Evolutionary conservation across 1,140 invertebrate species (phyloP).

Genomic region (Brachionus paranguensis): DNA sequence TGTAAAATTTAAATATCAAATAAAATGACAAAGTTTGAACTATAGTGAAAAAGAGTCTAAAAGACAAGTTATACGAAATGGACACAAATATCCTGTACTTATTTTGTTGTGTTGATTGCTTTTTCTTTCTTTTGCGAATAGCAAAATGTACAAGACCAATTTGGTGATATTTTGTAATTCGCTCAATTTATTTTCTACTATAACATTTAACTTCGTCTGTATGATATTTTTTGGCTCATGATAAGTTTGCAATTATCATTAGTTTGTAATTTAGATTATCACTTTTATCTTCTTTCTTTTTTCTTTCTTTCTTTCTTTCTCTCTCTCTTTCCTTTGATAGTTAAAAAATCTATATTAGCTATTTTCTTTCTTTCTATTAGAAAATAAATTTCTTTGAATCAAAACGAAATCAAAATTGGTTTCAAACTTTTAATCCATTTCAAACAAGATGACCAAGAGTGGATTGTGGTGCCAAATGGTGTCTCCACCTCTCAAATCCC

Average conservation of each 20-base stretch:
- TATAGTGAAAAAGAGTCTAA: neutral
- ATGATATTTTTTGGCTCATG: slow-evolving; percentile 12
- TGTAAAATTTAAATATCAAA: slow-evolving; percentile 12
- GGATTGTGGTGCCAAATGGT: too few species aligned
- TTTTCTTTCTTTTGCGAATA: neutral
- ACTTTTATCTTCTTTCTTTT: neutral
- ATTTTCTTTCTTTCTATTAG: neutral
- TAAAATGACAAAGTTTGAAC: slow-evolving; percentile 21
- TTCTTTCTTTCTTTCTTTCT: neutral
- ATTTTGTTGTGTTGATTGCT: neutral
- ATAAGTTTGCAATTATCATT: slow-evolving; percentile 20
- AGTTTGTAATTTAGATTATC: slow-evolving; percentile 26
- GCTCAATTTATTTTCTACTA: neutral
- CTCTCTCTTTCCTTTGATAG: too few species aligned
- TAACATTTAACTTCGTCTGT: slow-evolving; percentile 9
- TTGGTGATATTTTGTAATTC: slow-evolving; percentile 21
- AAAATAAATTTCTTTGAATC: neutral
- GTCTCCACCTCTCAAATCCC: too few species aligned
- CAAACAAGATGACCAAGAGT: neutral
- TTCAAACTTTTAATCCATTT: neutral
- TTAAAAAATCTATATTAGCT: neutral
- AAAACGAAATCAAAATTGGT: neutral
- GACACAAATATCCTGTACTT: neutral
- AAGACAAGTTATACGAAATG: neutral
- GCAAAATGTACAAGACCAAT: neutral